Base-by-base conservation (phyloP, 2,888 invertebrate genomes). In the Deilephila elpenor region DNA sequence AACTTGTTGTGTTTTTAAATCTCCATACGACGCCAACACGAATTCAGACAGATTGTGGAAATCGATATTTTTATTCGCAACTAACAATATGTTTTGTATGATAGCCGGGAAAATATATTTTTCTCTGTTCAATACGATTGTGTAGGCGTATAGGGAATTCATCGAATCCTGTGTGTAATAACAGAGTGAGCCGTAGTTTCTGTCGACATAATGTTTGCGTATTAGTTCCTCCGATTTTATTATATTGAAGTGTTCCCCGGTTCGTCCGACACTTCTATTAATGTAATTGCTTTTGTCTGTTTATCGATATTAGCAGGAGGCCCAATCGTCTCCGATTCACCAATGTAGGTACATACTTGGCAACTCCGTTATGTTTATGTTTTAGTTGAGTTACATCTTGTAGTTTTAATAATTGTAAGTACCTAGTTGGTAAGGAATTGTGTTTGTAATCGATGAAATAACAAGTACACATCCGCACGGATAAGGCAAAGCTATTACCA, bases 1-100 rank as follows among this genome's bases (percentile, higher is more conserved):
- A 67, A 51, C 67, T 67, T 51, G 25, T 67, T 51, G 25, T 25
- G 67, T 67, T 67, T 51, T 20, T 64, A 11, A 20, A 64, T 51
- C 17, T 51, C 25, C 44, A 20, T 20, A 67, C 44, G 51, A 67
- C 25, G 51, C 44, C 44, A 44, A 20, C 14, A 14, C 44, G 1
- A 7, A 62, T 5, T 67, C 25, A 67, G 64, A 19, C n/a, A 67
- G 20, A n/a, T 62, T n/a, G n/a, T 20, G 5, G 51, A 67, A 67
- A 44, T 34, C n/a, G 20, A 64, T 64, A 44, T 20, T 11, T 29
- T 61, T 29, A 60, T 17, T 17, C 60, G 20, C 8, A 14, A 37
- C 11, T n/a, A 37, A 20, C 4, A n/a, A 8, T n/a, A 37, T 37
- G 20, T 34, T 37, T 7, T 3, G 1, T 4, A 62, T 8, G n/a